Evolutionary conservation across 2,113 vertebrate species (phyloP), one percentile per base, ranked within the genome.

Genomic region (Cisticola juncidis): DNA sequence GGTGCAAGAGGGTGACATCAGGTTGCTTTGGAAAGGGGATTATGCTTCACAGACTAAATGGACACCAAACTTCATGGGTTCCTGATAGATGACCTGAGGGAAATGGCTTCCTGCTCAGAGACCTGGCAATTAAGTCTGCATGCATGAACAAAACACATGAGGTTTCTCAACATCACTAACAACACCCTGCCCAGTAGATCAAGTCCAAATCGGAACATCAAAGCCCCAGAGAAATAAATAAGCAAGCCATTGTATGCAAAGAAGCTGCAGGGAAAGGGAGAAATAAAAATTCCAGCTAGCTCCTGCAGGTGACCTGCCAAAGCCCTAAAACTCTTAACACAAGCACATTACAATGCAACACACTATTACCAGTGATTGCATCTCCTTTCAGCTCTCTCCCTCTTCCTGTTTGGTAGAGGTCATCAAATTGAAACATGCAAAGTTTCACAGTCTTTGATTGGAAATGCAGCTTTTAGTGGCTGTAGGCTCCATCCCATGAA

Each of bases 111-210:
- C 82, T 61, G 61, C 87, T 86, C 35, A 85, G 70, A 93, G 62
- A 54, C 57, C 90, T 80, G 25, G 50, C 62, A 93, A 91, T 96
- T 93, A 95, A 86, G 51, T 94, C 54, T 58, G 42, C 1, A 0
- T 93, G 72, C 18, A 0, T 73, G 56, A 96, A 88, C 86, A 94
- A 93, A 92, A 92, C 83, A 44, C 80, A 61, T 6, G 65, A 77
- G 76, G 88, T 92, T 96, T 96, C 88, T 71, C 92, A 94, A 93
- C 87, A 69, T 76, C 73, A 28, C 51, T 86, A 81, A 45, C 58
- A 77, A 21, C 76, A 94, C 86, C 76, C 76, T 88, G 60, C 81
- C 74, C 72, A 36, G 74, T 40, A 54, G 58, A 93, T 89, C 88
- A 73, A 68, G 61, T 76, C 71, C 66, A 38, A 92, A 86, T 80